phyloP scores from a whole-genome alignment of 1,140 invertebrate genomes.

The Chlorops oryzae region DNA sequence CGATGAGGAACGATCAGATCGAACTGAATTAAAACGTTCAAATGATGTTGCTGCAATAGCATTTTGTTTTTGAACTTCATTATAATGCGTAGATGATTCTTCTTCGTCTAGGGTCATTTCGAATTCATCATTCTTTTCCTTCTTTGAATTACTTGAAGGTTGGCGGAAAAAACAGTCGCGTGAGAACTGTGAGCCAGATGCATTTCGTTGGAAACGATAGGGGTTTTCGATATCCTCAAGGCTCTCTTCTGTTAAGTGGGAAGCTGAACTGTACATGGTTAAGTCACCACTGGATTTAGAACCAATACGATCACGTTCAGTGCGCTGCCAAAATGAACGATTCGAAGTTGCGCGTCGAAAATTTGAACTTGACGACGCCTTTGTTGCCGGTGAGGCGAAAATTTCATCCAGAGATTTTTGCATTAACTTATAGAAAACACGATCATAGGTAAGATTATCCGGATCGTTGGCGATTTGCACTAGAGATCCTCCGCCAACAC shows the following conservation, averaged over 20 bases:
- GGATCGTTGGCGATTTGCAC: constrained; percentile 9
- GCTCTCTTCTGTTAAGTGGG: constrained; percentile 21
- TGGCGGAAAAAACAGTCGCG: constrained; percentile 39
- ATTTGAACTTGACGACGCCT: not conserved
- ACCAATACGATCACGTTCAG: constrained; percentile 33
- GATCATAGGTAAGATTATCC: constrained; percentile 44
- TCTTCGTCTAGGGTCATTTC: not conserved
- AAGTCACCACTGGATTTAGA: constrained; percentile 46
- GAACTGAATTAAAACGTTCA: constrained; percentile 16
- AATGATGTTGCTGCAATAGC: no score
- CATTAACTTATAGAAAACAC: constrained; percentile 33
- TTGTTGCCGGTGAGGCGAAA: constrained; percentile 19
- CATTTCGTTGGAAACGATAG: constrained; percentile 36
- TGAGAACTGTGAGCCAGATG: constrained; percentile 40
- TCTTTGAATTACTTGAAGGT: constrained; percentile 3
- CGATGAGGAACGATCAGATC: constrained; percentile 21
- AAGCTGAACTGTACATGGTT: constrained; percentile 38
- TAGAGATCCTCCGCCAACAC: no score
- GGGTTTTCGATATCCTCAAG: not conserved
- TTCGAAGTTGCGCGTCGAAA: not conserved
- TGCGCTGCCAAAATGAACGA: constrained; percentile 13
- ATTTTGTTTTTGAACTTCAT: not conserved
- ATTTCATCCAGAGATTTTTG: constrained; percentile 25
- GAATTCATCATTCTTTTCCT: not conserved
- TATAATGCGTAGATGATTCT: not conserved